Percentiles rank a stretch among this genome's conserved stretches.
Conservation (phyloP, 2,113 vertebrate species). For the Neodon shergylaensis region DNA sequence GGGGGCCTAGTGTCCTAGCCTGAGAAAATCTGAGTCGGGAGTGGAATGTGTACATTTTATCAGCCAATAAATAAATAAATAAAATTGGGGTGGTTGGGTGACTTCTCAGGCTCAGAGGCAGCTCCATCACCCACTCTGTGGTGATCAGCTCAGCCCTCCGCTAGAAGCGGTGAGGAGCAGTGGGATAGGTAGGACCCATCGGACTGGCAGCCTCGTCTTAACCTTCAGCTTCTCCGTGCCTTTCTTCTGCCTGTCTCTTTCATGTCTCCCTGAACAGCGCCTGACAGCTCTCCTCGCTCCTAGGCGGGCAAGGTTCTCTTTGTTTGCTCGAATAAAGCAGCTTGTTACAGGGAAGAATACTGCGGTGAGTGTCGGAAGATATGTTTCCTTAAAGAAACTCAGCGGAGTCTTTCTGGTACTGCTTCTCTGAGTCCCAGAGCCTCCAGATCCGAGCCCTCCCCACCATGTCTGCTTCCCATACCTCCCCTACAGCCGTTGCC, state of each 20-base stretch:
- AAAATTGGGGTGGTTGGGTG: not conserved
- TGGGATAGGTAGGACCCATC: not conserved
- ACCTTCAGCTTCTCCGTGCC: conserved; percentile 43
- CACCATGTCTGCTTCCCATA: not conserved
- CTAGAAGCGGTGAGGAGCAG: not conserved
- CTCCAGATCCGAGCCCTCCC: not conserved
- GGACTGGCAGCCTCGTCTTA: not conserved
- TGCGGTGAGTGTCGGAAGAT: conserved; percentile 53
- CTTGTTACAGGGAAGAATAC: conserved; percentile 58
- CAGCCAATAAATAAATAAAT: not conserved
- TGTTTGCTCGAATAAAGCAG: conserved; percentile 73
- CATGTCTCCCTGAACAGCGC: conserved; percentile 40
- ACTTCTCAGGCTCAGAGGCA: not conserved
- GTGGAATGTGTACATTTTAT: not conserved
- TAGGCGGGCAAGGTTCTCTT: not conserved
- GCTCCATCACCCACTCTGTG: accelerated
- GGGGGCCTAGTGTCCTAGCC: too few relatives aligned
- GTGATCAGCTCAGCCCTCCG: not conserved
- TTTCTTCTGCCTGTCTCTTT: conserved; percentile 2
- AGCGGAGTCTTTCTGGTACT: conserved; percentile 43
- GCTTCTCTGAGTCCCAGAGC: not conserved
- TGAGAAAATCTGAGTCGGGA: not conserved
- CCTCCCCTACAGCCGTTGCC: not conserved
- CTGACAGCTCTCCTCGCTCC: conserved; percentile 58
- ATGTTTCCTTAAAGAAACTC: conserved; percentile 62